Conservation (phyloP, 2,797 vertebrate genomes). For the Tapirus indicus region DNA sequence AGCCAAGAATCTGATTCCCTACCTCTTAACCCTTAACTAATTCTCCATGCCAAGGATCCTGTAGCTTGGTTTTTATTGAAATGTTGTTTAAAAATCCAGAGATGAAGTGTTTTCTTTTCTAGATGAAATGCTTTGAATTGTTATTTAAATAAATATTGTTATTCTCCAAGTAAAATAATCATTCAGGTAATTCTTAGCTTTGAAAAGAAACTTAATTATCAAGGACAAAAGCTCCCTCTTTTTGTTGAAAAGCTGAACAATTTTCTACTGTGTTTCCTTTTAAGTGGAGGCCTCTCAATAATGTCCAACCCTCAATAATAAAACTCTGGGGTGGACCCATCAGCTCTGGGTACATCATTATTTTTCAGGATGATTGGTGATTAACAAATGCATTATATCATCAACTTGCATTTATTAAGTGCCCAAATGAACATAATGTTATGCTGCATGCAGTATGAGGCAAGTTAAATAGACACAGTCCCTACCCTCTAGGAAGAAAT, state of each 20-base stretch:
- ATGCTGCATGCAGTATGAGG: slow-evolving; percentile 28
- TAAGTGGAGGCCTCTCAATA: slow-evolving; percentile 52
- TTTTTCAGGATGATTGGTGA: slow-evolving; percentile 77
- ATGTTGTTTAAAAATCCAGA: slow-evolving; percentile 44
- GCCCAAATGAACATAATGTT: slow-evolving; percentile 62
- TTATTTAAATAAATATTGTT: slow-evolving; percentile 38
- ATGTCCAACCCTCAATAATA: slow-evolving; percentile 45
- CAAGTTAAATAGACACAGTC: slow-evolving; percentile 61
- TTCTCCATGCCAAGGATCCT: background rate
- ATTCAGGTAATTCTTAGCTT: slow-evolving; percentile 62
- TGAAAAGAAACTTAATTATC: slow-evolving; percentile 60
- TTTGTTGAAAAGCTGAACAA: slow-evolving; percentile 65
- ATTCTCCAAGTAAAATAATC: slow-evolving; percentile 50
- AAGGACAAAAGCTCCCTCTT: slow-evolving; percentile 46
- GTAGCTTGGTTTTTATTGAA: slow-evolving; percentile 52
- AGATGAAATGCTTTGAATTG: slow-evolving; percentile 41
- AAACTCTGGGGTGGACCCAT: slow-evolving; percentile 59
- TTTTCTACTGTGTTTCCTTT: slow-evolving; percentile 69
- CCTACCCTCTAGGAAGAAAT: slow-evolving; percentile 32
- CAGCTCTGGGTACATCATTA: slow-evolving; percentile 73
- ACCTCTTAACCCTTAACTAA: background rate
- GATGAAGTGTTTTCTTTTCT: slow-evolving; percentile 25
- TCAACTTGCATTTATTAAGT: slow-evolving; percentile 67
- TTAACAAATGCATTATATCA: slow-evolving; percentile 78
- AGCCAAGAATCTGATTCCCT: background rate